Percentiles rank a stretch among this genome's conserved stretches.
phyloP scores from a whole-genome alignment of 2,888 invertebrate species.

The Stenodema calcarata region DNA sequence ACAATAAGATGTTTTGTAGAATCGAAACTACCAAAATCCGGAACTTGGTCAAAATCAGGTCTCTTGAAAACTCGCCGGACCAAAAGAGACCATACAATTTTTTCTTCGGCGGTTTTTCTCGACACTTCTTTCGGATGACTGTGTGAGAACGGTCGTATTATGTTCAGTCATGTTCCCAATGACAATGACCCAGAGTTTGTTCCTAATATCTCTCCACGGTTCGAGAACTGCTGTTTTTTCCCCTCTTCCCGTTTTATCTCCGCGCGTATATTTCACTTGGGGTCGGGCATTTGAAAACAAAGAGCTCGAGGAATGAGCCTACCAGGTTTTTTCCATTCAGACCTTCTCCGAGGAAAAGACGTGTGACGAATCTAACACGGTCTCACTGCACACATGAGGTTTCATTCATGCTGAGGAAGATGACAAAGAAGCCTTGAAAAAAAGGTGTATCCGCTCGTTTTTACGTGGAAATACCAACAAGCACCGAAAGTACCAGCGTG shows the following conservation, averaged over 20 bases:
- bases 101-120: neutral
- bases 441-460: too few species aligned
- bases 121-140: neutral
- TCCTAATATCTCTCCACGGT: conserved; percentile 11
- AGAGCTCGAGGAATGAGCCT: neutral
- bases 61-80: neutral
- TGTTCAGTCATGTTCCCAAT: conserved; percentile 28
- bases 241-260: neutral
- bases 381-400: neutral
- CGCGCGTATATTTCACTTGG: conserved; percentile 5
- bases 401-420: neutral
- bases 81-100: neutral
- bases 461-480: too few species aligned
- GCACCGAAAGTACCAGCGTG: too few species aligned
- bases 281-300: neutral
- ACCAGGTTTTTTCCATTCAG: neutral
- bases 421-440: too few species aligned
- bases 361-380: conserved; percentile 1
- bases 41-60: neutral
- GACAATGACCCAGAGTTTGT: conserved; percentile 10
- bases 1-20: too few species aligned
- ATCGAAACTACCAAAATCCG: too few species aligned
- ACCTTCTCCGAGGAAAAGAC: neutral
- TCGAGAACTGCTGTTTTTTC: neutral
- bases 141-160: conserved; percentile 11